Conservation (phyloP, 2,888 invertebrate genomes). For the Drosophila kanekoi region DNA sequence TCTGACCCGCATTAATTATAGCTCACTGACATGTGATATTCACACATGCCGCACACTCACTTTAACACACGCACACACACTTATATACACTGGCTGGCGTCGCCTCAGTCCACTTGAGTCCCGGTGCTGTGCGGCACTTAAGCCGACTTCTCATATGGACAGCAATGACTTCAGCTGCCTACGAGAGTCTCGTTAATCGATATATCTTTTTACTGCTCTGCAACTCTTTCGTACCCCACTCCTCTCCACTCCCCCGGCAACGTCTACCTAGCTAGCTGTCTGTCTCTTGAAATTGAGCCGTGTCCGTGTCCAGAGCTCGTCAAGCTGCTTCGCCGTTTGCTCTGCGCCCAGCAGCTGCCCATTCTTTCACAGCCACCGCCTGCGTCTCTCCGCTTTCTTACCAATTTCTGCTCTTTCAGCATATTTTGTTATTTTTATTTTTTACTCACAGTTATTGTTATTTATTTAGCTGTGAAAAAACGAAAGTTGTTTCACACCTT, state of each 20-base stretch:
- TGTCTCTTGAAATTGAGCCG: conserved; percentile 69
- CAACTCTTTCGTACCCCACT: conserved; percentile 46
- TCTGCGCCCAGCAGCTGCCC: conserved; percentile 44
- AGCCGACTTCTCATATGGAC: conserved; percentile 58
- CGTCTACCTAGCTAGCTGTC: conserved; percentile 10
- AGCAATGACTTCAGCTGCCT: conserved; percentile 64
- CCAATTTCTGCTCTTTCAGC: conserved; percentile 28
- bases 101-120: conserved; percentile 49
- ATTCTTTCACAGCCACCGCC: conserved; percentile 28
- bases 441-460: conserved; percentile 61
- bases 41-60: conserved; percentile 66
- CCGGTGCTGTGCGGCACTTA: conserved; percentile 57
- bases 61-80: conserved; percentile 14
- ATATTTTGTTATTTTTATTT: conserved; percentile 53
- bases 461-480: conserved; percentile 75
- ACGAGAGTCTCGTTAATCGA: conserved; percentile 69
- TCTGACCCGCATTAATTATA: conserved; percentile 81
- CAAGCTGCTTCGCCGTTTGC: conserved; percentile 30
- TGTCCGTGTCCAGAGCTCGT: conserved; percentile 57
- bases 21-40: conserved; percentile 80
- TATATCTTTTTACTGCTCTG: conserved; percentile 54
- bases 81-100: neutral
- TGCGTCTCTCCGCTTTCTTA: neutral
- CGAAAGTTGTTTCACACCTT: conserved; percentile 76
- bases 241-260: neutral